Evolutionary conservation across 2,113 vertebrate genomes (phyloP), one percentile per base, ranked within the genome.

Genomic region (Leucopsar rothschildi): DNA sequence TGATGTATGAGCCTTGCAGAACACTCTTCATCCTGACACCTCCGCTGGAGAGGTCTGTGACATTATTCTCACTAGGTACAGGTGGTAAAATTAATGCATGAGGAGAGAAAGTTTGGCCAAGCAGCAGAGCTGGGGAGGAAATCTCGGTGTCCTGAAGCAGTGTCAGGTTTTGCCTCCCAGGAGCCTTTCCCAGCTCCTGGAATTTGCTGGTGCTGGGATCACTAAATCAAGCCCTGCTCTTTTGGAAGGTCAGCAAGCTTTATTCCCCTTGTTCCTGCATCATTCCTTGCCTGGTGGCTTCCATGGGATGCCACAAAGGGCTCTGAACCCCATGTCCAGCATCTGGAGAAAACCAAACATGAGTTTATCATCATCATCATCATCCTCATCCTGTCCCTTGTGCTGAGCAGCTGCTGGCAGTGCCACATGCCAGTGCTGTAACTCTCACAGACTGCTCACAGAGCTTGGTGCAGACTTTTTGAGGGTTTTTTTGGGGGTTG

Each of bases 1-100:
- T 92, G 95, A 94, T 95, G 15, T 60, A 94, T 47, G 94, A 95
- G 63, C 63, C 55, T 94, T 29, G 10, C 37, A 88, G 92, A 95
- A 42, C 77, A n/a, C 78, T 88, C 64, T 70, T 95, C 75, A 75
- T 92, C 61, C 81, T 27, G 68, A 92, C 91, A 87, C 84, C 82
- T 89, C 71, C 2, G 3, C 87, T 45, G 72, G 71, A 73, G 82
- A 96, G 86, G 37, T 71, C 81, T 82, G 55, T 29, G 64, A 47
- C 39, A 21, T 93, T 55, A 91, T 77, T 95, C 82, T 96, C 47
- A 8, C 82, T 52, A 12, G 47, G 64, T 80, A 50, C 85, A 92
- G 82, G 82, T 88, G 92, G 82, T 5, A 85, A 56, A 88, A 97
- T 91, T 63, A 80, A 94, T 87, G 64, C 47, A 8, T 9, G 52